Base-by-base conservation (phyloP, 2,797 vertebrate genomes). In the Rhyacichthys aspro region DNA sequence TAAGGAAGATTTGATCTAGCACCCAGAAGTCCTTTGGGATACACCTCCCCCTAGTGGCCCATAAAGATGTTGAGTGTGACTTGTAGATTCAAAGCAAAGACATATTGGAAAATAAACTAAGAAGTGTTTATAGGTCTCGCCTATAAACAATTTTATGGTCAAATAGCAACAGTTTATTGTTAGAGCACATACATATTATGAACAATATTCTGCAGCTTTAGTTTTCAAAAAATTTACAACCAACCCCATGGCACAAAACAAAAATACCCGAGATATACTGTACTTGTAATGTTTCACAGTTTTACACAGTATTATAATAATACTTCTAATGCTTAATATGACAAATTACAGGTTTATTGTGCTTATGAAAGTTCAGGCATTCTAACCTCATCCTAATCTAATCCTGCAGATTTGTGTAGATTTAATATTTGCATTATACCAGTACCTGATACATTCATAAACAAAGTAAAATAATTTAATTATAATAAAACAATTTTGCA, bases 21-120 rank as follows among this genome's bases (percentile, higher is more conserved):
- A 12, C 11, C 28, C n/a, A n/a, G 0, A 32, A 34, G 59, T 71
- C 5, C 55, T 28, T 62, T n/a, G 42, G 43, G 52, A 58, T 28
- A 56, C 36, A 59, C 17, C 66, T 48, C 78, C 76, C 32, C 75
- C 75, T 78, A 53, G 72, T 81, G 81, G 79, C 19, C 2, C 0
- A 11, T 8, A 18, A 18, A 37, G 8, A 9, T 47, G 23, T 32
- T 23, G 19, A 23, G 19, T 2, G 19, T 23, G 19, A 23, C 19
- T 23, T 23, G 19, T 23, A 23, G 19, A 23, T 23, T 5, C 19
- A 23, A 23, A 23, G 19, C 32, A 19, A 14, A 32, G 9, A 47
- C 42, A 43, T 16, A 17, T 23, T 23, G 1, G n/a, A n/a, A n/a
- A n/a, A n/a, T n/a, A n/a, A n/a, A n/a, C n/a, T n/a, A n/a, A n/a